Evolutionary conservation across 2,888 invertebrate species (phyloP).

Genomic region (Ptychoptera albimana): DNA sequence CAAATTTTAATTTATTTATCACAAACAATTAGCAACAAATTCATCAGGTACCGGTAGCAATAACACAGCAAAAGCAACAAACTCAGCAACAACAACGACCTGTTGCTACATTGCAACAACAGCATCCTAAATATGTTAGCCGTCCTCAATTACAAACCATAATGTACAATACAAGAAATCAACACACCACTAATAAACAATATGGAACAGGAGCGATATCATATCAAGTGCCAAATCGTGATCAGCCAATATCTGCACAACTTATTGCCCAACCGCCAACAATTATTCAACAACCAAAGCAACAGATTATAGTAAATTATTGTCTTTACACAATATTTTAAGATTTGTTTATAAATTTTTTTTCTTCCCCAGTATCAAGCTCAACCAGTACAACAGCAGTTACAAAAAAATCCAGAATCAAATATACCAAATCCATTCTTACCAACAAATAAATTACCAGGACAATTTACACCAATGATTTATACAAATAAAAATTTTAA

Average conservation of each 20-base stretch:
- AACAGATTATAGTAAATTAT: too few species aligned
- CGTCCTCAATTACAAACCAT: conserved; percentile 8
- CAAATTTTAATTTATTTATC: too few species aligned
- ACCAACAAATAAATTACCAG: conserved; percentile 36
- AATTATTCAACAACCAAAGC: too few species aligned
- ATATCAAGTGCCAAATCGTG: background rate
- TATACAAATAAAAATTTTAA: conserved; percentile 17
- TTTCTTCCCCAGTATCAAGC: background rate
- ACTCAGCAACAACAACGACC: conserved; percentile 5
- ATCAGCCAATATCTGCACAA: background rate
- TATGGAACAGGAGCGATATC: background rate
- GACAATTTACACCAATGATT: conserved; percentile 36
- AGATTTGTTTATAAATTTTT: background rate
- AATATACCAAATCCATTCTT: conserved; percentile 36
- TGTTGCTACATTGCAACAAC: conserved; percentile 1
- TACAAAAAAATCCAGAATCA: conserved; percentile 7
- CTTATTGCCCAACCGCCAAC: too few species aligned
- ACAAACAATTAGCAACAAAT: conserved; percentile 5
- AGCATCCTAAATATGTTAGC: background rate
- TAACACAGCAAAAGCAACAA: conserved; percentile 4
- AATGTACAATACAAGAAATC: conserved; percentile 9
- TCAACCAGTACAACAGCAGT: background rate
- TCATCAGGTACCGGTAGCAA: conserved; percentile 5
- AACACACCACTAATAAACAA: background rate
- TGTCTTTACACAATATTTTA: background rate